Evolutionary conservation across 1,140 invertebrate species (phyloP), one percentile per base, ranked within the genome.

Genomic region (Drosophila busckii): DNA sequence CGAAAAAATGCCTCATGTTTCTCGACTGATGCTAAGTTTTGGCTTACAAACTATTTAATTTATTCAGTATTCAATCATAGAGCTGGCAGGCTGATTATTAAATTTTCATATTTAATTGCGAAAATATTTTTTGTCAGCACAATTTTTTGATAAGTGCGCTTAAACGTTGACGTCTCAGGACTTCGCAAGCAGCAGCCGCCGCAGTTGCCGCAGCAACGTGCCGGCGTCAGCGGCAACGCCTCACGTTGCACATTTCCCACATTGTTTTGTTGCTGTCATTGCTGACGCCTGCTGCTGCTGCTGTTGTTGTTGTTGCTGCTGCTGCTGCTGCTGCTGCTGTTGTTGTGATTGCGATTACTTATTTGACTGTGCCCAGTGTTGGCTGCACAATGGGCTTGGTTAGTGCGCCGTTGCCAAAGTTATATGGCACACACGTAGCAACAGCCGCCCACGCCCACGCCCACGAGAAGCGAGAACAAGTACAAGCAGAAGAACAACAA

Each of bases 331-430:
- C 32, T 23, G 9, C 22, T 46, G 26, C 37, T 58, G 40, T 65
- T 68, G 58, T 68, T 80, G 65, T 76, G 60, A 76, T 76, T 80
- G 65, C 70, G 60, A 76, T 76, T 75, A 65, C 66, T 60, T 61
- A 69, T 54, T 48, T 61, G 52, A 58, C 17, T 64, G 41, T 13
- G 16, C 41, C 12, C 41, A 9, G 10, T 44, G 12, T 31, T 44
- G 44, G 32, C 19, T n/a, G 42, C 48, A 70, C 67, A 70, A 70
- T 71, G 41, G 55, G 40, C 58, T 22, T 50, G 45, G 42, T 60
- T 48, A 63, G 34, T 59, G 63, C 62, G 50, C 50, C 56, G 62
- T 46, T 45, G 66, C 40, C 67, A 65, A 62, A 78, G 73, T 68
- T 64, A 80, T 80, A 60, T 80, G 41, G 73, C 63, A 55, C 63